Base-by-base conservation (phyloP, 2,888 invertebrate species). In the Meteorus cinctellus region DNA sequence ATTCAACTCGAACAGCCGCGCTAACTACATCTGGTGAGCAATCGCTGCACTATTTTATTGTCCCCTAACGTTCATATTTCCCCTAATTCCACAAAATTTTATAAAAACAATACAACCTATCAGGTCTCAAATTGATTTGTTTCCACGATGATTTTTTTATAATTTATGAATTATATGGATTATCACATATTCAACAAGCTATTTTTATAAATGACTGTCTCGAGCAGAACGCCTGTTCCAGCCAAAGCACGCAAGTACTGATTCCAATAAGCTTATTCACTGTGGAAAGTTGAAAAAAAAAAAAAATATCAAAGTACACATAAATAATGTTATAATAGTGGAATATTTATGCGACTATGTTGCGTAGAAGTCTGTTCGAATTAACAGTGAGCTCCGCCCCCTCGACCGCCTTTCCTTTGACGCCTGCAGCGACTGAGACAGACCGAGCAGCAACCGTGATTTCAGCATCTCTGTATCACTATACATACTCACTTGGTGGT, bases 1-100 rank as follows among this genome's bases (percentile, higher is more conserved):
- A 87, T 88, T 88, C 87, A 85, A 85, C 85, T 82, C 83, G 82
- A 86, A 88, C 85, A 79, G 80, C 83, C 84, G 85, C 86, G 78
- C 84, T 86, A 82, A 80, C 86, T 83, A 86, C 89, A 89, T 88
- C 88, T 89, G 86, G 85, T 84, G 86, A 86, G 84, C 85, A 84
- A 87, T 80, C 82, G 83, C 76, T 74, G 81, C 78, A 86, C 86
- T 86, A 84, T 77, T 74, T 69, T 73, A 72, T 51, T 73, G 75
- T 75, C 77, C 77, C 36, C 71, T 63, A 16, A 27, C 31, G 67
- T 70, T 71, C 51, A 76, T 60, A 55, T 71, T 36, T 34, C 4
- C n/a, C 24, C 12, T 63, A 24, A 36, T 14, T 45, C n/a, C 48
- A 6, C 16, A 2, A 8, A 36, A n/a, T 63, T 60, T 31, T 29